Conservation (phyloP, 1,140 invertebrate genomes). For the Mya arenaria region DNA sequence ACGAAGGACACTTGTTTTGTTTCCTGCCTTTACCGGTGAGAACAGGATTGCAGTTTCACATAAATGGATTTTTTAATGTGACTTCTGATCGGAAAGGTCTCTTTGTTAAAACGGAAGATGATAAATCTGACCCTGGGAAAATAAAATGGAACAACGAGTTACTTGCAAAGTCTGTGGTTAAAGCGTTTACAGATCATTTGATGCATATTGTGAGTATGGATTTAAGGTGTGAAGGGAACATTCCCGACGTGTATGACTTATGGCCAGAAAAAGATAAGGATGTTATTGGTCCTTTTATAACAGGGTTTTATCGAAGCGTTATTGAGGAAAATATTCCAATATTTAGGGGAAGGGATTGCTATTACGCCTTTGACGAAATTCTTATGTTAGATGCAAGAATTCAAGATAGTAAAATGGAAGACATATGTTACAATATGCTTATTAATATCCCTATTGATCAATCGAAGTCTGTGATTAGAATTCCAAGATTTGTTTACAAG, state of each 20-base stretch:
- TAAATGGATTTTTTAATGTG: constrained; percentile 70
- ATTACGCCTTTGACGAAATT: not conserved
- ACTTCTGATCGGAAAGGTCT: constrained; percentile 59
- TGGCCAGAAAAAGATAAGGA: constrained; percentile 8
- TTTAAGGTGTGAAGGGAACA: no score
- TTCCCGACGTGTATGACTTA: no score
- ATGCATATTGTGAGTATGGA: no score
- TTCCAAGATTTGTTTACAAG: not conserved
- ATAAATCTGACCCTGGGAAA: constrained; percentile 47
- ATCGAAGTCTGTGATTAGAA: not conserved
- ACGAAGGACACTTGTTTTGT: constrained; percentile 61
- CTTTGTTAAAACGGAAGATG: constrained; percentile 6
- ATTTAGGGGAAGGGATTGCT: not conserved
- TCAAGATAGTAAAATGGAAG: not conserved
- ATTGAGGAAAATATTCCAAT: not conserved
- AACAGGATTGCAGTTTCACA: constrained; percentile 64
- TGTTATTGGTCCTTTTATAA: not conserved
- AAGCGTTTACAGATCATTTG: constrained; percentile 3
- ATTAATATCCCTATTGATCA: not conserved
- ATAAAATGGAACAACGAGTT: constrained; percentile 58
- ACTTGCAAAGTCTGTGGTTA: not conserved
- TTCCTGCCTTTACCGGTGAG: constrained; percentile 68
- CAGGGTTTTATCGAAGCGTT: not conserved
- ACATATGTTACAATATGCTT: not conserved
- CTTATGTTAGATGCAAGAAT: constrained; percentile 20